Evolutionary conservation across 2,797 vertebrate genomes (phyloP).

Genomic region (Cryptoblepharus egeriae): DNA sequence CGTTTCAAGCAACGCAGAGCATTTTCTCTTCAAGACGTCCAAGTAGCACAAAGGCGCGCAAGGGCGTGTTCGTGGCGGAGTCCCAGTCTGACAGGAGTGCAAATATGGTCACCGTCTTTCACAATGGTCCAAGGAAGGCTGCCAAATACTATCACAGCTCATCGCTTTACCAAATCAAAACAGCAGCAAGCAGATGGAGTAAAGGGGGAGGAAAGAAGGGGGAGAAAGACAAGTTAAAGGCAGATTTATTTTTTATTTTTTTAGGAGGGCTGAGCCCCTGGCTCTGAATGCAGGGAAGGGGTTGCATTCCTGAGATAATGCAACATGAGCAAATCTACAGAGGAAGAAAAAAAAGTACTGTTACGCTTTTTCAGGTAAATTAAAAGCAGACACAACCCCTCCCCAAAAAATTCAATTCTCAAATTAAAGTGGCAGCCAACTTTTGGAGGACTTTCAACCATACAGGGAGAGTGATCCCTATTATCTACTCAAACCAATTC

Average conservation of each 20-base stretch:
- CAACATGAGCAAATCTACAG: neutral
- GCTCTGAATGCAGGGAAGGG: constrained; percentile 38
- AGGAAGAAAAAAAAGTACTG: neutral
- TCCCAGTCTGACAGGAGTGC: constrained; percentile 34
- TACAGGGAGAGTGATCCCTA: no score
- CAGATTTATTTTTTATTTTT: constrained; percentile 24
- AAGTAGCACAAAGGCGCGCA: constrained; percentile 33
- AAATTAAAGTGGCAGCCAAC: constrained; percentile 8
- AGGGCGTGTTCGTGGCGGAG: constrained; percentile 41
- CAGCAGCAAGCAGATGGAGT: constrained; percentile 54
- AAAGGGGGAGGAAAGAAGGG: constrained; percentile 62
- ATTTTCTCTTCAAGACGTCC: constrained; percentile 51
- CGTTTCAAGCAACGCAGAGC: constrained; percentile 5
- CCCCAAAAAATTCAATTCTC: constrained; percentile 18
- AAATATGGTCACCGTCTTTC: constrained; percentile 58
- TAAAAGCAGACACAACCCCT: constrained; percentile 19
- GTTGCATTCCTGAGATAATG: constrained; percentile 23
- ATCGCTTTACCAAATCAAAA: constrained; percentile 63
- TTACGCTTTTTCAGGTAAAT: neutral
- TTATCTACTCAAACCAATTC: neutral
- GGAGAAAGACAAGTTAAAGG: constrained; percentile 29
- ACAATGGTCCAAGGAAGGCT: constrained; percentile 49
- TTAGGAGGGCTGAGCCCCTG: constrained; percentile 1
- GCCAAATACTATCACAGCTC: constrained; percentile 65
- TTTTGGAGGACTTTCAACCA: neutral